Evolutionary conservation across 1,140 invertebrate species (phyloP).

Genomic region (Lutraria rhynchaena): DNA sequence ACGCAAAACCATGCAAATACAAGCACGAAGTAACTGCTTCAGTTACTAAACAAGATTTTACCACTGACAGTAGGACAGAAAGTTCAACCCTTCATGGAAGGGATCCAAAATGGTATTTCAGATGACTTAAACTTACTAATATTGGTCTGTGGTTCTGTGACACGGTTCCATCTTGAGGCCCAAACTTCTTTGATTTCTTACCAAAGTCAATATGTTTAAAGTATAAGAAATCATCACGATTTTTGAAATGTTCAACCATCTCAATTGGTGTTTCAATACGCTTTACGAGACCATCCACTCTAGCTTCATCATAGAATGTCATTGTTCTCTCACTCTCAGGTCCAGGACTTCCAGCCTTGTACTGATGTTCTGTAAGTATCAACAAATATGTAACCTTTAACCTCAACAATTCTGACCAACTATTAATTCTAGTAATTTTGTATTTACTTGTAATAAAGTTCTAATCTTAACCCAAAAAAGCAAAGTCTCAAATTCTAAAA

Average conservation of each 20-base stretch:
- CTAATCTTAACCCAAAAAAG: too few species aligned
- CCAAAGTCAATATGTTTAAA: conserved; percentile 83
- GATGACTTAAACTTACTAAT: conserved; percentile 76
- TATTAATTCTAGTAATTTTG: too few species aligned
- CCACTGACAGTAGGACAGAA: too few species aligned
- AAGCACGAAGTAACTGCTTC: too few species aligned
- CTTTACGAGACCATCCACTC: conserved; percentile 87
- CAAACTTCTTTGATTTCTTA: conserved; percentile 80
- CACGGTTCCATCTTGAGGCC: conserved; percentile 74
- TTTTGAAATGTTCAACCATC: conserved; percentile 86
- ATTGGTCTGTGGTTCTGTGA: conserved; percentile 79
- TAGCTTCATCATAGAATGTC: conserved; percentile 87
- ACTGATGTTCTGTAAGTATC: conserved; percentile 86
- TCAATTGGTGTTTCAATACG: conserved; percentile 85
- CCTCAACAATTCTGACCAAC: too few species aligned
- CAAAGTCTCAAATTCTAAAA: too few species aligned
- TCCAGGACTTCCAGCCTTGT: conserved; percentile 82
- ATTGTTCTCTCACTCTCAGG: conserved; percentile 86
- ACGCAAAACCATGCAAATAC: too few species aligned
- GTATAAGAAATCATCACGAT: conserved; percentile 86
- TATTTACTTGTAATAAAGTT: too few species aligned
- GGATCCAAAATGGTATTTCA: too few species aligned
- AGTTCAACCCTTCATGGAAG: too few species aligned
- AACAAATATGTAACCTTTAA: too few species aligned
- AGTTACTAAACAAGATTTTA: too few species aligned